Conservation (phyloP, 2,888 invertebrate species). For the Drosophila monieri region DNA sequence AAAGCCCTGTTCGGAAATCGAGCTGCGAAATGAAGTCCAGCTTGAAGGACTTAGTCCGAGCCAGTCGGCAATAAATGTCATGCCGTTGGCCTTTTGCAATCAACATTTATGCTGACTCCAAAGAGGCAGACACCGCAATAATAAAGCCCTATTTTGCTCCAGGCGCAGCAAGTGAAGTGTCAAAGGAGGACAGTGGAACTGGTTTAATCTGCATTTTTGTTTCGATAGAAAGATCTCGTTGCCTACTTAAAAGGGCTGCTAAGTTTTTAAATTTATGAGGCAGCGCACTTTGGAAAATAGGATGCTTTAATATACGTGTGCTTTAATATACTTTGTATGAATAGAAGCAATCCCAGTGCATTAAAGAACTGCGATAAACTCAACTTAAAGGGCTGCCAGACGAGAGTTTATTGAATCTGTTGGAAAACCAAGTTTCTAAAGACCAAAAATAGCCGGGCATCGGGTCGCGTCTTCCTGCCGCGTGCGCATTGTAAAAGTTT, state of each 20-base stretch:
- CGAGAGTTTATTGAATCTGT: constrained; percentile 49
- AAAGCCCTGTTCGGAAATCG: constrained; percentile 25
- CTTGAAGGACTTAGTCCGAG: constrained; percentile 6
- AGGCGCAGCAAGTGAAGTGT: constrained; percentile 44
- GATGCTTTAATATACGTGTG: background rate
- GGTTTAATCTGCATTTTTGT: background rate
- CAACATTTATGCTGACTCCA: constrained; percentile 48
- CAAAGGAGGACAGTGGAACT: constrained; percentile 15
- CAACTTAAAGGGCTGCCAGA: constrained; percentile 37
- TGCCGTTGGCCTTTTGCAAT: constrained; percentile 48
- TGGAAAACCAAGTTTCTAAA: constrained; percentile 20
- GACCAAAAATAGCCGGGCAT: constrained; percentile 42
- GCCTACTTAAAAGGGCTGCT: background rate
- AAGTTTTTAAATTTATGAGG: background rate
- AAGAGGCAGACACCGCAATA: constrained; percentile 38
- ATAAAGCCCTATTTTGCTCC: constrained; percentile 47
- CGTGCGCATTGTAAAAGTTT: constrained; percentile 68
- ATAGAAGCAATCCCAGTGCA: constrained; percentile 2
- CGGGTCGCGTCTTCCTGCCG: constrained; percentile 30
- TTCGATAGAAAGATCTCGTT: background rate
- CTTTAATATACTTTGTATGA: background rate
- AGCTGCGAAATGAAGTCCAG: constrained; percentile 13
- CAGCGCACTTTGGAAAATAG: background rate
- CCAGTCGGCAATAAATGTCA: constrained; percentile 39
- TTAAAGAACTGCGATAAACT: constrained; percentile 45